Percentiles rank a stretch among this genome's conserved stretches.
These are phyloP conservation scores for Trypoxylus dichotomus DNA, from an alignment of 1,140 invertebrate genomes.

Conservation along the genomic window DNA sequence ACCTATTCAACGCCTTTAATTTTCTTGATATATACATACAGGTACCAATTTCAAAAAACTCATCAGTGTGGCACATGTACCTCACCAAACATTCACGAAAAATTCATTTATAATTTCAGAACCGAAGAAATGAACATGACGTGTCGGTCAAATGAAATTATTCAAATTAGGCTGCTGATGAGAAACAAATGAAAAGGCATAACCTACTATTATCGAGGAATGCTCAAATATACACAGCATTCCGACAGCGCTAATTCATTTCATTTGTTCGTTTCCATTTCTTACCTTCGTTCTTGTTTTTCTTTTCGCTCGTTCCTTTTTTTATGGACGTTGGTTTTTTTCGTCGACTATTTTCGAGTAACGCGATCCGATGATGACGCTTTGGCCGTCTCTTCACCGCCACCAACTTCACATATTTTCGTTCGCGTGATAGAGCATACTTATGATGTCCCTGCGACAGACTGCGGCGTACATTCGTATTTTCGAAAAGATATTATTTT, in stretches of 20 bases:
- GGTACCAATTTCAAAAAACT: neutral
- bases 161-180: constrained; percentile 41
- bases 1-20: neutral
- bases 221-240: constrained; percentile 41
- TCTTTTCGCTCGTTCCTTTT: constrained; percentile 5
- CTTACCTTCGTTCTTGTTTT: neutral
- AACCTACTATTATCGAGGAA: constrained; percentile 39
- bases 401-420: constrained; percentile 33
- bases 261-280: constrained; percentile 28
- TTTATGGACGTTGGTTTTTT: neutral
- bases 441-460: constrained; percentile 26
- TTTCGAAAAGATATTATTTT: constrained; percentile 24
- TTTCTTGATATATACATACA: neutral
- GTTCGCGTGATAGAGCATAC: constrained; percentile 35
- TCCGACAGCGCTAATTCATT: constrained; percentile 33
- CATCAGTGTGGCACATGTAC: neutral
- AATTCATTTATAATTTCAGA: constrained; percentile 21
- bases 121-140: constrained; percentile 25
- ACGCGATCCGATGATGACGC: neutral
- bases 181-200: constrained; percentile 42
- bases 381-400: neutral
- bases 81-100: neutral
- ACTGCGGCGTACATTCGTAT: neutral
- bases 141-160: constrained; percentile 36
- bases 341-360: neutral